phyloP scores from a whole-genome alignment of 2,888 invertebrate genomes.

The Stenoptilia bipunctidactyla region DNA sequence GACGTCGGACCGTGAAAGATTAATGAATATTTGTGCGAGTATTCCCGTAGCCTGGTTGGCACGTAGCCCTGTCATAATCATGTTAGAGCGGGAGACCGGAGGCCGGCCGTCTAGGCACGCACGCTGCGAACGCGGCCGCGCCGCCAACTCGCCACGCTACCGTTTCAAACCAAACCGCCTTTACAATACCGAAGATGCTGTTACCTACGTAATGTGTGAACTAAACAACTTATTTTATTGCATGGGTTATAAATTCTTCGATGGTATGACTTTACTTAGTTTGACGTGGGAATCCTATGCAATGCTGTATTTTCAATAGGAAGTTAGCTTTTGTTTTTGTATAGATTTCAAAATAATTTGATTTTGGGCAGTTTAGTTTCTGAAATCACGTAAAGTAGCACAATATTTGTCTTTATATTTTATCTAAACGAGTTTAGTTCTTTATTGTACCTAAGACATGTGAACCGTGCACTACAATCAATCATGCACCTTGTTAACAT shows the following conservation, averaged over 20 bases:
- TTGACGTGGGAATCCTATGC: not conserved
- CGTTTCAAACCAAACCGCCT: not conserved
- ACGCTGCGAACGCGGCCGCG: slow-evolving; percentile 11
- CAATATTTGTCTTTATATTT: too few relatives aligned
- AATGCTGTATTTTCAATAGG: too few relatives aligned
- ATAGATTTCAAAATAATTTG: too few relatives aligned
- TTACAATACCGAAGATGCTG: too few relatives aligned
- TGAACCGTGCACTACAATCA: too few relatives aligned
- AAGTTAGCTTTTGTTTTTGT: too few relatives aligned
- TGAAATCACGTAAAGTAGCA: too few relatives aligned
- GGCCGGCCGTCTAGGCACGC: slow-evolving; percentile 44
- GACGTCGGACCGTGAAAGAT: slow-evolving; percentile 71
- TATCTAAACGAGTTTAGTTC: too few relatives aligned
- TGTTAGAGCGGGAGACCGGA: slow-evolving; percentile 58
- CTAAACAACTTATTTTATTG: slow-evolving; percentile 6
- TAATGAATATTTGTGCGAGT: slow-evolving; percentile 71
- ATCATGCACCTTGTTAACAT: too few relatives aligned
- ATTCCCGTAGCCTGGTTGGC: slow-evolving; percentile 64
- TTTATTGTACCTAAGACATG: too few relatives aligned
- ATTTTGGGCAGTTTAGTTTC: too few relatives aligned
- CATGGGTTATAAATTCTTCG: slow-evolving; percentile 11
- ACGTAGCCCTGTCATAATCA: slow-evolving; percentile 70
- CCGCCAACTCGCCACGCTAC: not conserved
- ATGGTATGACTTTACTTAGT: slow-evolving; percentile 17
- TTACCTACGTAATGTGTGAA: slow-evolving; percentile 1